phyloP scores from a whole-genome alignment of 2,113 vertebrate species.

The Epinephelus cyanopodus region DNA sequence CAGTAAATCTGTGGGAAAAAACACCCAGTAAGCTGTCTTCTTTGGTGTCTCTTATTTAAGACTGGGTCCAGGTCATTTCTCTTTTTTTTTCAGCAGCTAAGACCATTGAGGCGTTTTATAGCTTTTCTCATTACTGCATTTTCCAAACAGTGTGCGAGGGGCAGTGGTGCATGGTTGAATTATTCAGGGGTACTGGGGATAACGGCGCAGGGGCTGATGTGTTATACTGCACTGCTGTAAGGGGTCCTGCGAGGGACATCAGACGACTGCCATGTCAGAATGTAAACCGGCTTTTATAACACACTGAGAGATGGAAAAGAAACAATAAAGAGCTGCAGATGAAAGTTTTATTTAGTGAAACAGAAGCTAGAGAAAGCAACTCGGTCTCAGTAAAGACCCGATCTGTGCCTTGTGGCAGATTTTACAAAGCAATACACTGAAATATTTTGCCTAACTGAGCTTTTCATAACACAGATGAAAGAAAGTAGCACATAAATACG shows the following conservation, averaged over 20 bases:
- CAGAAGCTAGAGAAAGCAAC: slow-evolving; percentile 60
- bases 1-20: slow-evolving; percentile 60
- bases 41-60: slow-evolving; percentile 59
- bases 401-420: background rate
- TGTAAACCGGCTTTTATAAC: slow-evolving; percentile 92
- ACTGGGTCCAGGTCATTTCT: slow-evolving; percentile 17
- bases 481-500: background rate
- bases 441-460: slow-evolving; percentile 1
- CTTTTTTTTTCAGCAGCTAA: slow-evolving; percentile 46
- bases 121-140: slow-evolving; percentile 92
- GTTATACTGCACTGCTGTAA: slow-evolving; percentile 88
- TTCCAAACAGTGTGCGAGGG: slow-evolving; percentile 92
- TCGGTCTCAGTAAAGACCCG: background rate
- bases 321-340: slow-evolving; percentile 75
- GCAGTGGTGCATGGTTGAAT: slow-evolving; percentile 91
- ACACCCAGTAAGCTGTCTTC: slow-evolving; percentile 27
- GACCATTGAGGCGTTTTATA: slow-evolving; percentile 85
- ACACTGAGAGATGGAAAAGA: slow-evolving; percentile 62
- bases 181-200: slow-evolving; percentile 91
- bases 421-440: background rate
- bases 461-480: slow-evolving; percentile 1
- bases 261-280: slow-evolving; percentile 84
- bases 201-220: slow-evolving; percentile 81
- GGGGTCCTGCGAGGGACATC: slow-evolving; percentile 89
- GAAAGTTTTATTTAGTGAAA: slow-evolving; percentile 88